These are phyloP conservation scores for Verasper variegatus DNA, from an alignment of 2,113 vertebrate genomes.

Conservation along the genomic window DNA sequence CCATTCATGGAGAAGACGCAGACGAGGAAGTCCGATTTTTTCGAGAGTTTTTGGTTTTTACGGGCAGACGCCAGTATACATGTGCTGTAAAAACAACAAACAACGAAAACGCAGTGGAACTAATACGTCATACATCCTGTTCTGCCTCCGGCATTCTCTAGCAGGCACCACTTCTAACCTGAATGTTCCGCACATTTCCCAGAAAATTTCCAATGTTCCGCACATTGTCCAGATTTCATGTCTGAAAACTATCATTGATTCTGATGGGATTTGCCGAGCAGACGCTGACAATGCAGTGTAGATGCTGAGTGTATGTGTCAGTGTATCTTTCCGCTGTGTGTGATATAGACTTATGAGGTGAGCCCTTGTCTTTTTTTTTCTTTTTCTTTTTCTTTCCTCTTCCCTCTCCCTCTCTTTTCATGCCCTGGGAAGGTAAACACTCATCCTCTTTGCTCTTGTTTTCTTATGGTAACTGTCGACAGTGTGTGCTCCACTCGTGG, in stretches of 20 bases:
- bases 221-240: too few species aligned
- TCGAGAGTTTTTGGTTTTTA: too few species aligned
- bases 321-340: constrained; percentile 9
- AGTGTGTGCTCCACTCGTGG: constrained; percentile 78
- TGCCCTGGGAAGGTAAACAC: constrained; percentile 83
- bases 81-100: too few species aligned
- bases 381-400: constrained; percentile 40
- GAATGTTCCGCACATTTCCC: too few species aligned
- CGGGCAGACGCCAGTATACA: too few species aligned
- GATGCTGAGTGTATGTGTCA: neutral
- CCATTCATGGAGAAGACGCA: too few species aligned
- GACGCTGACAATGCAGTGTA: constrained; percentile 2
- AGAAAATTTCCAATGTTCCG: too few species aligned
- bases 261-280: constrained; percentile 5
- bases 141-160: too few species aligned
- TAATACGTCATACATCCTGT: too few species aligned
- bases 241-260: neutral
- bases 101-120: too few species aligned
- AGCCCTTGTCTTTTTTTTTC: constrained; percentile 31
- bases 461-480: constrained; percentile 79
- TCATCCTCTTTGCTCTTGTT: constrained; percentile 73
- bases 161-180: too few species aligned
- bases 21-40: too few species aligned
- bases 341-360: constrained; percentile 48
- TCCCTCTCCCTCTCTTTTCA: constrained; percentile 68